Evolutionary conservation across 1,140 invertebrate genomes (phyloP).

Genomic region (Diorhabda elongata): DNA sequence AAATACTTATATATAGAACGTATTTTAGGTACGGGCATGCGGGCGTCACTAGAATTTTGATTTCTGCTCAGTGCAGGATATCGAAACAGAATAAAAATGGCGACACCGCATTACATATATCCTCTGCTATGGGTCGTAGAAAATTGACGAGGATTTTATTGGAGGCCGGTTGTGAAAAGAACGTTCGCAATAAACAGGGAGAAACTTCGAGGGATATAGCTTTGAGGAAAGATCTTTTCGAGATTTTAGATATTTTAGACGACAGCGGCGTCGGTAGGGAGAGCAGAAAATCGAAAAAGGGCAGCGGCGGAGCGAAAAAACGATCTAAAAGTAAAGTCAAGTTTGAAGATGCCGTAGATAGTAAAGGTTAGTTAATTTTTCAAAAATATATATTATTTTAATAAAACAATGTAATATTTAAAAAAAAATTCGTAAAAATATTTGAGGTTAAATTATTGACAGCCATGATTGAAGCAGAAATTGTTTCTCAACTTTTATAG

Average conservation of each 20-base stretch:
- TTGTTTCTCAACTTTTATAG: no score
- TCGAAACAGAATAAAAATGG: conserved; percentile 95
- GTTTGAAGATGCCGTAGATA: conserved; percentile 38
- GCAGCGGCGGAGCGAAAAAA: conserved; percentile 44
- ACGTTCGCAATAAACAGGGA: conserved; percentile 82
- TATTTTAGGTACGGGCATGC: conserved; percentile 71
- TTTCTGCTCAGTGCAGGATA: conserved; percentile 82
- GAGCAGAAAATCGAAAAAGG: conserved; percentile 43
- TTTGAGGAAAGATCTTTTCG: conserved; percentile 67
- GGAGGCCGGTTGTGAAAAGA: conserved; percentile 77
- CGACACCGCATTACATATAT: conserved; percentile 89
- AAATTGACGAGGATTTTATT: conserved; percentile 89
- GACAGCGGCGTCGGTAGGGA: conserved; percentile 47
- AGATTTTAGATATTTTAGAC: conserved; percentile 42
- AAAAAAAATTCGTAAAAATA: no score
- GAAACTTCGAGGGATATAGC: conserved; percentile 91
- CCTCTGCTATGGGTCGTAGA: conserved; percentile 86
- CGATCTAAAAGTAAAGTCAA: conserved; percentile 47
- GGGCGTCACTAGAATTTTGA: conserved; percentile 88
- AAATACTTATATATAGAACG: no score
- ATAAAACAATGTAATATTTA: neutral
- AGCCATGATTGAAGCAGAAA: no score
- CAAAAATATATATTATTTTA: neutral
- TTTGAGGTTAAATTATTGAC: no score
- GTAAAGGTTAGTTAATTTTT: conserved; percentile 4